Conservation (phyloP, 2,113 vertebrate genomes). For the human region GRCh38 chr14:83659501-83660000, state of each 20-base stretch:
- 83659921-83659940: not conserved
- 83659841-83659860: not conserved
- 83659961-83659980: not conserved
- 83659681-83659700: not conserved
- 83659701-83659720: not conserved
- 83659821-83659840: not conserved
- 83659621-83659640: not conserved
- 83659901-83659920: not conserved
- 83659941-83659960: not conserved
- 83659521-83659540: constrained; percentile 6
- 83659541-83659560: not conserved
- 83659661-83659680: not conserved
- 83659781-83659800: not conserved
- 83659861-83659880: not conserved
- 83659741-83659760: constrained; percentile 3
- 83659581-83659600: constrained; percentile 14
- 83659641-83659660: not conserved
- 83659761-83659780: not conserved
- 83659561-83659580: not conserved
- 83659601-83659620: not conserved
- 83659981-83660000: not conserved
- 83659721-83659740: not conserved
- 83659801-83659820: not conserved
- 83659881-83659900: not conserved
- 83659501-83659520: not conserved